These are phyloP conservation scores for Girardinus metallicus DNA, from an alignment of 2,797 vertebrate species.

Conservation along the genomic window DNA sequence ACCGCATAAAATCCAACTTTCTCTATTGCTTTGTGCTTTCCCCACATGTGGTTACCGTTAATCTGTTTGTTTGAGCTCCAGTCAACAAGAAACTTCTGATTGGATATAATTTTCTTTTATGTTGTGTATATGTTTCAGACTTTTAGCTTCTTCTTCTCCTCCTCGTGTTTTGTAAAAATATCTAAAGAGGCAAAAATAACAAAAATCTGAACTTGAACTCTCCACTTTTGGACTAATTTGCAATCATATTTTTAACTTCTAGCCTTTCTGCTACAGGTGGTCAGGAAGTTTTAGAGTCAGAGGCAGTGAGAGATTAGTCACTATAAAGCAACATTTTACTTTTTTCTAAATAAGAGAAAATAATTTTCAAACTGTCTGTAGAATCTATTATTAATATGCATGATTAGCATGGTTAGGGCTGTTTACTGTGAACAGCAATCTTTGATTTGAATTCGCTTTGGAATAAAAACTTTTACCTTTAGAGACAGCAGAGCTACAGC, in stretches of 20 bases:
- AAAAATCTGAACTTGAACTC: neutral
- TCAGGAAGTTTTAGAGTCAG: neutral
- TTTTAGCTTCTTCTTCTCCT: neutral
- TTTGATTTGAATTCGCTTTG: neutral
- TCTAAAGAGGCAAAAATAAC: neutral
- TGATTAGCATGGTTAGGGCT: neutral
- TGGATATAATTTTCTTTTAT: neutral
- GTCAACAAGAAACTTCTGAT: neutral
- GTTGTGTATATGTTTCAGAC: neutral
- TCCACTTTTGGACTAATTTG: neutral
- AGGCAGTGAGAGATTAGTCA: neutral
- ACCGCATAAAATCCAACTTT: constrained; percentile 79
- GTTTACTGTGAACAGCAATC: neutral
- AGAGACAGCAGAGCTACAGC: neutral
- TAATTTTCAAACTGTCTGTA: neutral
- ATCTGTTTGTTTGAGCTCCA: constrained; percentile 3
- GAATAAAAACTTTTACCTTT: neutral
- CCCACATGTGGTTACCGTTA: constrained; percentile 47
- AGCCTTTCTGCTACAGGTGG: neutral
- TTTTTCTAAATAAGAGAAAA: neutral
- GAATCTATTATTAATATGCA: neutral
- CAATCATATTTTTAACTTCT: neutral
- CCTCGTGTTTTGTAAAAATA: neutral
- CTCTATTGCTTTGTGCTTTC: constrained; percentile 35
- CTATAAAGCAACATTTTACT: neutral